Base-by-base conservation (phyloP, 2,113 vertebrate genomes). In the Xenus cinereus region DNA sequence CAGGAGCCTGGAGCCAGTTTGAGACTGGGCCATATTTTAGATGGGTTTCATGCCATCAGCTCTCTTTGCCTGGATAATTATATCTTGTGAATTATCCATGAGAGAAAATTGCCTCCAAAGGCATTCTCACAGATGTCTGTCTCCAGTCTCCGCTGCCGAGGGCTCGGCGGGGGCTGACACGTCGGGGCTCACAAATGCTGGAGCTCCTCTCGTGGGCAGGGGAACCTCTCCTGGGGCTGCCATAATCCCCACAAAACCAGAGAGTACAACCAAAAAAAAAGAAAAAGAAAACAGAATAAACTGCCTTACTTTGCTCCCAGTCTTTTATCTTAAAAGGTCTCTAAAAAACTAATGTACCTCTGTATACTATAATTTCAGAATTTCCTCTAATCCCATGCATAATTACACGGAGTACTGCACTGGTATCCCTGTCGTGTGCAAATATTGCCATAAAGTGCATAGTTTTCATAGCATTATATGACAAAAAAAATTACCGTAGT, bases 1-100 rank as follows among this genome's bases (percentile, higher is more conserved):
- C 78, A 92, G 37, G 26, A 95, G 77, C 73, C 87, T 82, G 91
- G 24, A 85, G 90, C 32, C 64, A 86, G n/a, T 48, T 56, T 93
- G 83, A 92, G 88, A 46, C 79, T 51, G 56, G 95, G 85, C 85
- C 56, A 81, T 92, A 84, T 90, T 95, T 95, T 21, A 93, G 72
- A 84, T 21, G 12, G 50, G 62, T 87, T 95, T 82, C 45, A 62
- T 84, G 85, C 60, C 75, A 92, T 92, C 92, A 84, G 59, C 51
- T 82, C 45, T 74, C 69, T 86, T 67, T 94, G 90, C 85, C 80
- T 93, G 86, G 76, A 57, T 92, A 94, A 95, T 94, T 93, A 53
- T 30, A 90, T 43, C 73, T 89, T 72, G 86, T 93, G 90, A 92
- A 93, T 94, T 78, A 92, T 45, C 88, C 83, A 90, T 54, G 56